Base-by-base conservation (phyloP, 2,797 vertebrate genomes). In the Pempheris klunzingeri region DNA sequence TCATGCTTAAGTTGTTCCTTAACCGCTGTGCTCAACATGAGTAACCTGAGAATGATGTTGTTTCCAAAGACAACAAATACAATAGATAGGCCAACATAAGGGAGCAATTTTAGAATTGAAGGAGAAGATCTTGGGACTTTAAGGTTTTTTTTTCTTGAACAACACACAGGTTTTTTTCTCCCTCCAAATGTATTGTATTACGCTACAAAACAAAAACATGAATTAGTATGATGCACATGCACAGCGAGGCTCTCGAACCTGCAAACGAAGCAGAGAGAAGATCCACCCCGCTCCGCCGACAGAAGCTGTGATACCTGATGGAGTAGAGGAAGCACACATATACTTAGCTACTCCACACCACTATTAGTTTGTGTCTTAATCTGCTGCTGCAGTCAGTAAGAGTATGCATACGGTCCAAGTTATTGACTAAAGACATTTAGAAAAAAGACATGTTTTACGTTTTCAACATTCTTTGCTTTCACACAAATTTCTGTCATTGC, bases 31-130 rank as follows among this genome's bases (percentile, higher is more conserved):
- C 20, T 63, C 54, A 28, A 18, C 41, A 26, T 0, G 0, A 34
- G 53, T 30, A 74, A 61, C 36, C 5, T 49, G 63, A 68, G 75
- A 68, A 52, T 61, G 61, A 58, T 63, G 62, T 5, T 39, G 22
- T 64, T 39, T 74, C 20, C 28, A 66, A 30, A 24, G 5, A 79
- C 18, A 66, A 22, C 28, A 53, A 65, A 69, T 49, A 36, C 43
- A 38, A 24, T 41, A 34, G 26, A 28, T 2, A 6, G 22, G 26
- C 28, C 28, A 2, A 8, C 58, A 76, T 38, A 60, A 73, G 58
- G 58, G 18, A 55, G 68, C 41, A n/a, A n/a, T n/a, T n/a, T n/a
- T n/a, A n/a, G n/a, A 32, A 38, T 81, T 81, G 32, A 13, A 30
- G 53, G 22, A 20, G 34, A 61, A 22, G 1, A 59, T 69, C 36